Conservation (phyloP, 2,113 vertebrate genomes). For the Tapirus terrestris region DNA sequence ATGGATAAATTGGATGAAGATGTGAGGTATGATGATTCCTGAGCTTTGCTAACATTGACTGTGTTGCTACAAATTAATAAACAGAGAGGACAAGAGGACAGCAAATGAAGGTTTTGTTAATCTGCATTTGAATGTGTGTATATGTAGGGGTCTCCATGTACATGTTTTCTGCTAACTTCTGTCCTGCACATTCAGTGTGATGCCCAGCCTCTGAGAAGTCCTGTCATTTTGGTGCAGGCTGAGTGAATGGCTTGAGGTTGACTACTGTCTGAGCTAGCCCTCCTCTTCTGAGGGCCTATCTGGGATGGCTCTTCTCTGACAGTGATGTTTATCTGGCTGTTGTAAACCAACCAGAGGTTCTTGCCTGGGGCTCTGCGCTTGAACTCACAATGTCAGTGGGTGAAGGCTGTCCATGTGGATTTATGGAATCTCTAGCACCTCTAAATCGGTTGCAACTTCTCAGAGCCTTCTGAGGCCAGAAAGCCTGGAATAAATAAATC, state of each 20-base stretch:
- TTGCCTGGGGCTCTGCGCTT: not conserved
- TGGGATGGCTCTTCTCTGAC: not conserved
- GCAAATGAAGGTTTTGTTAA: not conserved
- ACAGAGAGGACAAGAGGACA: not conserved
- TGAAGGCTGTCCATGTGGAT: not conserved
- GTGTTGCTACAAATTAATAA: not conserved
- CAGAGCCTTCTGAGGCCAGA: not conserved
- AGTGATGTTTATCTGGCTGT: not conserved
- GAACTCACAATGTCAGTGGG: not conserved
- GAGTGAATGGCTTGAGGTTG: not conserved
- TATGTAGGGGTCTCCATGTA: not conserved
- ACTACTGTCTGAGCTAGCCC: no score
- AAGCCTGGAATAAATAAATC: not conserved
- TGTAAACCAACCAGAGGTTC: not conserved
- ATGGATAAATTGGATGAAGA: not conserved
- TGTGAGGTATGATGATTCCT: not conserved
- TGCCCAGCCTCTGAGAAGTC: not conserved
- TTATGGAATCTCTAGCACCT: not conserved
- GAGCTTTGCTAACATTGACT: not conserved
- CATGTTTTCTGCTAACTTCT: not conserved
- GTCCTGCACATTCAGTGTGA: not conserved
- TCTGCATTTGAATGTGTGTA: not conserved
- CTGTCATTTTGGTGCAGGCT: no score
- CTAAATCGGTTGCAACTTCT: not conserved
- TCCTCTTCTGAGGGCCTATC: not conserved